These are phyloP conservation scores for Nesometra sesokonis DNA, from an alignment of 35 echinoderm and acorn worm species.

Conservation along the genomic window DNA sequence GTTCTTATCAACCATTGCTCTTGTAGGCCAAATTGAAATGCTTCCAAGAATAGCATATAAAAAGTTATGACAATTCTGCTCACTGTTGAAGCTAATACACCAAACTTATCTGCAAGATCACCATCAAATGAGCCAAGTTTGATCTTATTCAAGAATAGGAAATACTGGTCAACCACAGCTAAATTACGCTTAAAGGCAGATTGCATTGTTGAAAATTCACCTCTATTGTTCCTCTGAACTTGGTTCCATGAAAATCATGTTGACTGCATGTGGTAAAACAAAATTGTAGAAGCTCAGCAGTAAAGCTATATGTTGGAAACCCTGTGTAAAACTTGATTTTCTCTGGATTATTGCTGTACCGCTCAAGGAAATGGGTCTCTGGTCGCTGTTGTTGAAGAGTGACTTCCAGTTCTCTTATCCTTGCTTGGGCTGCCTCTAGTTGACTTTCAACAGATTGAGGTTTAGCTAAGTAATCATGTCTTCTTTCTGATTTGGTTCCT, in stretches of 20 bases:
- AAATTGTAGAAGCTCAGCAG: constrained; percentile 2
- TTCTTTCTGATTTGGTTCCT: too few relatives aligned
- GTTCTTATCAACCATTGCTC: constrained; percentile 8
- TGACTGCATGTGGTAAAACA: not conserved
- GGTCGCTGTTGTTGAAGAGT: constrained; percentile 4
- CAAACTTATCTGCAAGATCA: constrained; percentile 20
- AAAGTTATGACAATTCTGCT: constrained; percentile 3
- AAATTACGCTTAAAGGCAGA: not conserved
- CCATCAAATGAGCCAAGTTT: constrained; percentile 19
- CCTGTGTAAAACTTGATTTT: constrained; percentile 25
- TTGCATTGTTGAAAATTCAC: constrained; percentile 8
- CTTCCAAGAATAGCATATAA: constrained; percentile 4
- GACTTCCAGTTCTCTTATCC: constrained; percentile 1
- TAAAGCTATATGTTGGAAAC: not conserved
- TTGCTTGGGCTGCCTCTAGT: not conserved
- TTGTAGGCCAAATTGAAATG: constrained; percentile 15
- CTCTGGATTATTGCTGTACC: not conserved
- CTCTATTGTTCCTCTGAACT: not conserved
- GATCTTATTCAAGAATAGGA: constrained; percentile 20
- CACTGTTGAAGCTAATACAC: constrained; percentile 1
- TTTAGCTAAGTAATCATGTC: not conserved
- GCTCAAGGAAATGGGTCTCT: constrained; percentile 13
- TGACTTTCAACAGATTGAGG: not conserved
- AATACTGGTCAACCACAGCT: constrained; percentile 10
- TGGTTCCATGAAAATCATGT: constrained; percentile 1